Percentiles rank a stretch among this genome's conserved stretches.
Evolutionary conservation across 35 echinoderm and acorn worm species (phyloP).

Genomic region (Nesometra sesokonis): DNA sequence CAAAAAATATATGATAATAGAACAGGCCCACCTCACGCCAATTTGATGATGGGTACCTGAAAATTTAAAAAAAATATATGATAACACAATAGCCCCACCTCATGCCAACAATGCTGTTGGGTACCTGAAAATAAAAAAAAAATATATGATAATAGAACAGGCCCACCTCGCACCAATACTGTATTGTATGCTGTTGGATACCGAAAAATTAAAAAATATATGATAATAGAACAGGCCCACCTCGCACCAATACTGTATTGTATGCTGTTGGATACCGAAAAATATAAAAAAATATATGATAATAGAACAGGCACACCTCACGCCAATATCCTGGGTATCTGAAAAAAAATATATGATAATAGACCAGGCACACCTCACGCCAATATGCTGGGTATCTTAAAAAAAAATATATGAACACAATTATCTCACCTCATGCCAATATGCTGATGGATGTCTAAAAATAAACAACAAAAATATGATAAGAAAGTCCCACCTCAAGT

Average conservation of each 20-base stretch:
- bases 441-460: slow-evolving; percentile 56
- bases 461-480: neutral
- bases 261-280: slow-evolving; percentile 56
- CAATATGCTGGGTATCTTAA: too few species aligned
- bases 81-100: slow-evolving; percentile 48
- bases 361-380: too few species aligned
- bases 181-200: slow-evolving; percentile 59
- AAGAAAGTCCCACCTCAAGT: too few species aligned
- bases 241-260: too few species aligned
- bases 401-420: too few species aligned
- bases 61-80: too few species aligned
- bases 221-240: slow-evolving; percentile 47
- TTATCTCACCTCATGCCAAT: slow-evolving; percentile 79
- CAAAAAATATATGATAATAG: neutral
- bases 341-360: neutral
- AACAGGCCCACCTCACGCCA: too few species aligned
- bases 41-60: too few species aligned
- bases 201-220: slow-evolving; percentile 13
- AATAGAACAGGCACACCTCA: slow-evolving; percentile 49
- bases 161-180: too few species aligned
- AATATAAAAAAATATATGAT: neutral
- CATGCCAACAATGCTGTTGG: slow-evolving; percentile 72
- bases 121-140: slow-evolving; percentile 31
- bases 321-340: slow-evolving; percentile 71
- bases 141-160: slow-evolving; percentile 22